Base-by-base conservation (phyloP, 2,888 invertebrate species). In the Scaeva pyrastri region DNA sequence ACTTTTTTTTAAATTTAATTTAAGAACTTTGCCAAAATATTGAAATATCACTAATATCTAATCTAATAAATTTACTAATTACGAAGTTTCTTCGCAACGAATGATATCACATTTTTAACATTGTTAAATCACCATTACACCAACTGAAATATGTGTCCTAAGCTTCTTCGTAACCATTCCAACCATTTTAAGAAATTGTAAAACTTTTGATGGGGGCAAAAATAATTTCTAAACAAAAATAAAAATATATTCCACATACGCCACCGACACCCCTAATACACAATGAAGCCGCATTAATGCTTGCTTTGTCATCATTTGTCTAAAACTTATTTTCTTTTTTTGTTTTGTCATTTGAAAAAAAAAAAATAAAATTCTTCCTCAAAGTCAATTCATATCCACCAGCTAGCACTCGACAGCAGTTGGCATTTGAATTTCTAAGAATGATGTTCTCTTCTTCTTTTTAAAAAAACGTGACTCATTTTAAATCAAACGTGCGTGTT, bases 261-360 rank as follows among this genome's bases (percentile, higher is more conserved):
- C 73, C 45, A 16, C 10, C 10, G 45, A 6, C 79, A 79, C 83
- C 79, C 16, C 43, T 55, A 52, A 68, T 73, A 41, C 72, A 36
- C 45, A 39, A 52, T 11, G 85, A 85, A 85, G 85, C 85, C 85
- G 7, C 50, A 81, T 10, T 73, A 85, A 85, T 81, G 81, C 60
- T 39, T 14, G 50, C 26, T 31, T 64, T 60, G 26, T 56, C 19
- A 43, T 72, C 60, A 10, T 45, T 68, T 52, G 48, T 52, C 55
- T 55, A 3, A 14, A 74, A 39, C 12, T 36, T 56, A 48, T 36
- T 21, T 1, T 0, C 31, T 31, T 31, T 21, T 56, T 58, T 36
- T 21, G n/a, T n/a, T n/a, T n/a, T n/a, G n/a, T 19, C 68, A 16
- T 64, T 31, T 26, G 14, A 41, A 16, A 31, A 31, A 31, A 31